A percentile compares a stretch with the other conserved stretches of the same genome.
phyloP scores from a whole-genome alignment of 2,888 invertebrate genomes.

The Archips xylosteana region DNA sequence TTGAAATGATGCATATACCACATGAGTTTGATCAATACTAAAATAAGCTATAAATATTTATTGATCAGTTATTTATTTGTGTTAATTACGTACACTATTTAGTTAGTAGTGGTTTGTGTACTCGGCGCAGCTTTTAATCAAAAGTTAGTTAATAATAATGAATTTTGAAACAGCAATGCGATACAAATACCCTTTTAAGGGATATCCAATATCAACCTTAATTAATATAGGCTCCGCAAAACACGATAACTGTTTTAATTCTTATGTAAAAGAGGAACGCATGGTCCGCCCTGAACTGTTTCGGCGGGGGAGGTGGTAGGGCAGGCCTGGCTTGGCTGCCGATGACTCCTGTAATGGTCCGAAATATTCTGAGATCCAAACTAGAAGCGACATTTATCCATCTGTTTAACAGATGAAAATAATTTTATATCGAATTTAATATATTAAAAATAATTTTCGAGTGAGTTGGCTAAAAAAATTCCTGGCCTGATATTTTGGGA shows the following conservation, averaged over 20 bases:
- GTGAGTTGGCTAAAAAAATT: no score
- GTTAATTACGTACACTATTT: background rate
- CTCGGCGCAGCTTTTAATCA: constrained; percentile 1
- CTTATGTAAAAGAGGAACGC: constrained; percentile 49
- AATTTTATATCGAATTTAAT: no score
- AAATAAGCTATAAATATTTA: background rate
- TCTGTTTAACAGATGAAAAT: no score
- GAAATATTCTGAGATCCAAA: background rate
- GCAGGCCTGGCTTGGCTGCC: background rate
- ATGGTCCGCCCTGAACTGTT: constrained; percentile 42
- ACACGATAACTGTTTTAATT: constrained; percentile 43
- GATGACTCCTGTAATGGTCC: constrained; percentile 3
- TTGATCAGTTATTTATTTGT: background rate
- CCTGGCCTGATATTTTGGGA: no score
- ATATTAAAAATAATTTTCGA: no score
- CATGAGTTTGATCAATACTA: background rate
- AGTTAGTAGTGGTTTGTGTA: constrained; percentile 1
- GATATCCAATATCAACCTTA: constrained; percentile 24
- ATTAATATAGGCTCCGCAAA: constrained; percentile 47
- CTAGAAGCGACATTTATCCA: no score
- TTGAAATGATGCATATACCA: no score
- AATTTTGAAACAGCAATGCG: constrained; percentile 1
- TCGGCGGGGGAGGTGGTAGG: constrained; percentile 9
- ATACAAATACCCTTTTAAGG: background rate
- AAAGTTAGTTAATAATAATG: constrained; percentile 1